A percentile compares a stretch with the other conserved stretches of the same genome.
phyloP scores from a whole-genome alignment of 2,113 vertebrate species.

The Archocentrus centrarchus region DNA sequence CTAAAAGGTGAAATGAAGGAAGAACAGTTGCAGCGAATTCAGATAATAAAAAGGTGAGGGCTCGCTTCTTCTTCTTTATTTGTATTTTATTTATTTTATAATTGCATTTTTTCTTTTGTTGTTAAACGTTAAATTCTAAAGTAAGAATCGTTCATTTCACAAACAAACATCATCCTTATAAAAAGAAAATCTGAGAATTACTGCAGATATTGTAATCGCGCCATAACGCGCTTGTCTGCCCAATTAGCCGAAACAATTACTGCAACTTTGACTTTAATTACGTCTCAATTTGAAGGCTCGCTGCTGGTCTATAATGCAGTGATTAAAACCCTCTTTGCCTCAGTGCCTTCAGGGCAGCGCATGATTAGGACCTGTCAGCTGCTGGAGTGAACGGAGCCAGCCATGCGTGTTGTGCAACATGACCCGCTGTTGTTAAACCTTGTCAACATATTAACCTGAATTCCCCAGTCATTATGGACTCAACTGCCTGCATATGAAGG shows the following conservation, averaged over 20 bases:
- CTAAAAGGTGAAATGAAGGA: neutral
- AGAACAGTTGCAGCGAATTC: neutral
- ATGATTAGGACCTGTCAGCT: constrained; percentile 97
- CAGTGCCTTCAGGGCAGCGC: constrained; percentile 93
- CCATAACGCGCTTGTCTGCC: constrained; percentile 64
- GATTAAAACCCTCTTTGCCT: constrained; percentile 92
- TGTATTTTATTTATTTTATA: neutral
- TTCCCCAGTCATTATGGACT: constrained; percentile 93
- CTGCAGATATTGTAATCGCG: constrained; percentile 46
- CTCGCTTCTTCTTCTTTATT: too few species aligned
- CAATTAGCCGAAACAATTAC: constrained; percentile 97
- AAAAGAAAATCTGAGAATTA: neutral
- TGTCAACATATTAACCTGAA: constrained; percentile 99
- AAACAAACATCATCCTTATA: neutral
- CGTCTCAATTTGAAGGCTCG: constrained; percentile 95
- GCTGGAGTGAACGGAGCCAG: constrained; percentile 88
- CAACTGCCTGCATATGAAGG: constrained; percentile 76
- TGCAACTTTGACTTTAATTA: constrained; percentile 96
- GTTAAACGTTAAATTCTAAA: neutral
- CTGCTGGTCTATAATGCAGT: constrained; percentile 87
- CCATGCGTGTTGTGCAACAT: constrained; percentile 91
- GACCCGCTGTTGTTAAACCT: constrained; percentile 97
- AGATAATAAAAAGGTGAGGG: neutral
- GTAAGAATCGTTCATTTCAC: neutral
- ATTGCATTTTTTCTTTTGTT: neutral